Conservation (phyloP, 64 coral and sea anemone species). For the Dendrophyllia cribrosa region DNA sequence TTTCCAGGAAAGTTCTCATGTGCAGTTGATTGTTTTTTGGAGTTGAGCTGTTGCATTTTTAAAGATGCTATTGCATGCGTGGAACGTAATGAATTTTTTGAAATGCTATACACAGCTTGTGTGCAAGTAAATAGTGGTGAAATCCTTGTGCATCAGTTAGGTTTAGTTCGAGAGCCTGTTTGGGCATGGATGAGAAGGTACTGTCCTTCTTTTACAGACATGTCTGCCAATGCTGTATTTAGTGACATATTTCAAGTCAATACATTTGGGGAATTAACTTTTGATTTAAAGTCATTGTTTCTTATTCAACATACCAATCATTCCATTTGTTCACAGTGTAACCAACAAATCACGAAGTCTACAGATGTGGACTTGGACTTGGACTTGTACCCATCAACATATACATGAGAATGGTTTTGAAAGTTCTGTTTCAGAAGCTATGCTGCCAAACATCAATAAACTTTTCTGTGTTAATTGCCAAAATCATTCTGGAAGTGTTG, state of each 20-base stretch:
- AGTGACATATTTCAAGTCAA: no score
- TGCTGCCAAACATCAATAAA: no score
- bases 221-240: no score
- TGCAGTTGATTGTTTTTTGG: conserved; percentile 47
- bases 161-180: no score
- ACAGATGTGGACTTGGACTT: conserved; percentile 16
- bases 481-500: conserved; percentile 11
- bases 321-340: conserved; percentile 3
- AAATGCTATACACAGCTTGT: no score
- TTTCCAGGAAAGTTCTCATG: conserved; percentile 29
- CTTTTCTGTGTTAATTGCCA: conserved; percentile 39
- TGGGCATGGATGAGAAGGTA: no score
- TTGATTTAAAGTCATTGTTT: no score
- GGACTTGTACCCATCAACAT: conserved; percentile 1
- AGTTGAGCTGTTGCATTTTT: conserved; percentile 36
- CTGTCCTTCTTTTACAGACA: no score
- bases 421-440: conserved; percentile 48
- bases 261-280: background rate
- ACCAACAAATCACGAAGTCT: background rate
- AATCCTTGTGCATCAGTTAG: no score
- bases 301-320: background rate
- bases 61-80: conserved; percentile 10
- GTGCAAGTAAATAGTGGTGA: no score
- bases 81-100: no score
- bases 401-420: conserved; percentile 9